Percentiles rank a stretch among this genome's conserved stretches.
phyloP scores from a whole-genome alignment of 1,140 invertebrate genomes.

The Andrena cerasifolii region DNA sequence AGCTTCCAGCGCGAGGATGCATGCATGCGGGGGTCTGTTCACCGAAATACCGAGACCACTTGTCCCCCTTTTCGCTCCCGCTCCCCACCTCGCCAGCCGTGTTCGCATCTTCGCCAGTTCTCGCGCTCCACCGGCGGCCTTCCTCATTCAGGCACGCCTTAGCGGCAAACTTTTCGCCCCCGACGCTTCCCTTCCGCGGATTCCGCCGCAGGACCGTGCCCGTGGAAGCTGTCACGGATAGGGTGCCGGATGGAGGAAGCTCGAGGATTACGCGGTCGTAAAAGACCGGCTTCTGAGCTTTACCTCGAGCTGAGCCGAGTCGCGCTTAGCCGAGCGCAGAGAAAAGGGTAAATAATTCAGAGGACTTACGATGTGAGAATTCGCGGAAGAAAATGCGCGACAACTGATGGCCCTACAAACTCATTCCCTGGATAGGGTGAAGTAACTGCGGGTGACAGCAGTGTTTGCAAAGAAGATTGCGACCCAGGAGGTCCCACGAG shows the following conservation, averaged over 20 bases:
- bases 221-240: neutral
- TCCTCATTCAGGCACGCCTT: constrained; percentile 49
- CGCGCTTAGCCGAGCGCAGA: too few species aligned
- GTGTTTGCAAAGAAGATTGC: neutral
- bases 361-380: too few species aligned
- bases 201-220: constrained; percentile 20
- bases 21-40: constrained; percentile 35
- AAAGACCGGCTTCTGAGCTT: constrained; percentile 10
- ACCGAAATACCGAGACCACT: constrained; percentile 59
- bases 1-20: constrained; percentile 54
- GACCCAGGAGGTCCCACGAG: neutral
- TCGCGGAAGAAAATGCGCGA: too few species aligned
- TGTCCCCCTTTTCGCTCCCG: constrained; percentile 4
- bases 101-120: neutral
- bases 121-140: constrained; percentile 8
- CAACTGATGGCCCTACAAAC: too few species aligned
- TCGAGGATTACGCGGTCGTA: constrained; percentile 25
- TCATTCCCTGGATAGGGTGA: neutral
- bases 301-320: neutral
- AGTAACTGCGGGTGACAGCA: neutral
- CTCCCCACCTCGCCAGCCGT: neutral
- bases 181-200: constrained; percentile 50
- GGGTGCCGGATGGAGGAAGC: constrained; percentile 4
- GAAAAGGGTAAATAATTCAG: too few species aligned
- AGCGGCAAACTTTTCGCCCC: constrained; percentile 58